Percentiles rank a stretch among this genome's conserved stretches.
phyloP scores from a whole-genome alignment of 2,113 vertebrate genomes.

The Dissostichus mawsoni region DNA sequence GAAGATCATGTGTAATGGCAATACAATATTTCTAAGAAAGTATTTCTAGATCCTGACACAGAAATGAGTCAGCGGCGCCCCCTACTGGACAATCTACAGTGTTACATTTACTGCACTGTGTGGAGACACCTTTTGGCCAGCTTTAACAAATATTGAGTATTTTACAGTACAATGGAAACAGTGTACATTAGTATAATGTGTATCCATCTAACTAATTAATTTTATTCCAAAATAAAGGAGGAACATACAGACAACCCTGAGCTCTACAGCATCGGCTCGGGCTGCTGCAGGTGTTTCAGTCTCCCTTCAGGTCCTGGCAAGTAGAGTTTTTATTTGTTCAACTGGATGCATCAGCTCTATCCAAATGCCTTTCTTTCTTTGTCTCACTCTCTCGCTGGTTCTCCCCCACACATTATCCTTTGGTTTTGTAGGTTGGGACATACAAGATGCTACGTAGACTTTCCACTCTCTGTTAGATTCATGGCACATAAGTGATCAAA shows the following conservation, averaged over 20 bases:
- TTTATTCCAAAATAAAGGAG: background rate
- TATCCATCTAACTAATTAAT: background rate
- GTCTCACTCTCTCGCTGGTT: too few relatives aligned
- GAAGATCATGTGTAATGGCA: background rate
- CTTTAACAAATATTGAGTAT: background rate
- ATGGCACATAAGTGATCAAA: too few relatives aligned
- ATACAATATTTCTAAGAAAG: background rate
- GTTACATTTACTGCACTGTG: constrained; percentile 18
- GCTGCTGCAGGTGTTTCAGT: background rate
- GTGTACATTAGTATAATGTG: background rate
- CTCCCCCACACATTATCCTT: too few relatives aligned
- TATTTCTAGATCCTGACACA: background rate
- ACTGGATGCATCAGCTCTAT: background rate
- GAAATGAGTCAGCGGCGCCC: background rate
- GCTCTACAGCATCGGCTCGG: background rate
- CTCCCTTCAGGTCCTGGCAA: background rate
- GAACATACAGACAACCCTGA: background rate
- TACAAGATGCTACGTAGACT: too few relatives aligned
- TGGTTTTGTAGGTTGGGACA: too few relatives aligned
- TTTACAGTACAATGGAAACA: background rate
- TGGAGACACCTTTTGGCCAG: background rate
- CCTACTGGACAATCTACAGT: constrained; percentile 37
- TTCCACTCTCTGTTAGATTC: too few relatives aligned
- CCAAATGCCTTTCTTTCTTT: background rate
- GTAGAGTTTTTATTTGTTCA: background rate